Evolutionary conservation across 1,140 invertebrate species (phyloP).

Genomic region (roundworm (Caenorhabditis elegans)): WBcel235 BX284603.4:9505501-9506000

Average conservation of each 20-base stretch:
- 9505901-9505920: conserved; percentile 2
- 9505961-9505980: neutral
- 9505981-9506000: neutral
- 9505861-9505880: neutral
- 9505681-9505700: neutral
- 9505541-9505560: neutral
- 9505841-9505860: neutral
- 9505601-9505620: neutral
- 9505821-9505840: neutral
- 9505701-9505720: neutral
- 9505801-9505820: conserved; percentile 8
- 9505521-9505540: neutral
- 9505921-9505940: neutral
- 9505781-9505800: neutral
- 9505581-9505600: neutral
- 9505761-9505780: neutral
- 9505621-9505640: conserved; percentile 17
- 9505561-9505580: neutral
- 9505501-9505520: neutral
- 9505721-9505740: neutral
- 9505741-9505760: neutral
- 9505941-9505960: neutral
- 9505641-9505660: neutral
- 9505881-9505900: neutral
- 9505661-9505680: neutral